phyloP scores from a whole-genome alignment of 2,888 invertebrate species.

The Platypus cylindrus region DNA sequence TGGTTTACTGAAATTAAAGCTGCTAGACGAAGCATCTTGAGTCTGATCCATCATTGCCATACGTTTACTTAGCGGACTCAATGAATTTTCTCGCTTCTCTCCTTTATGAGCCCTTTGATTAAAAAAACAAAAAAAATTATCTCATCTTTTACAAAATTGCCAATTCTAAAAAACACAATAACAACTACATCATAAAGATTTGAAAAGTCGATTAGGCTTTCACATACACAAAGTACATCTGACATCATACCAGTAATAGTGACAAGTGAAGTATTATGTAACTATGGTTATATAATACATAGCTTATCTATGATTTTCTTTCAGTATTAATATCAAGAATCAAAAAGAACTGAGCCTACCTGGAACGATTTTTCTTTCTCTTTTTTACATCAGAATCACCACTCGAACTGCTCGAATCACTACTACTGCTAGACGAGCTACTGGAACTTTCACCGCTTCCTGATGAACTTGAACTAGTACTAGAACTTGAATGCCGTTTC shows the following conservation, averaged over 20 bases:
- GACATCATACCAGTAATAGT: conserved; percentile 2
- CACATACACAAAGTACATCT: background rate
- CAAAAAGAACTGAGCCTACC: too few species aligned
- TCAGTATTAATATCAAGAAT: too few species aligned
- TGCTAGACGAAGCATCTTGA: conserved; percentile 39
- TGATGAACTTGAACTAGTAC: conserved; percentile 34
- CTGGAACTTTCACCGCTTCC: conserved; percentile 47
- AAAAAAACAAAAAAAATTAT: too few species aligned
- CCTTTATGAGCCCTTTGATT: conserved; percentile 36
- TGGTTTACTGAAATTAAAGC: conserved; percentile 60
- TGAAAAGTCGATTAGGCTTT: background rate
- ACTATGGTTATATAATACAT: too few species aligned
- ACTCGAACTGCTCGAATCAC: conserved; percentile 46
- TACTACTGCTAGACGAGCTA: conserved; percentile 42
- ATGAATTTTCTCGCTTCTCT: conserved; percentile 51
- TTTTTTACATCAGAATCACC: conserved; percentile 46
- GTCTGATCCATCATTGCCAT: conserved; percentile 57
- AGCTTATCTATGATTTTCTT: too few species aligned
- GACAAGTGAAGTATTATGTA: background rate
- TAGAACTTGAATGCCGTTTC: conserved; percentile 39
- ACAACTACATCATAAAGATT: conserved; percentile 3
- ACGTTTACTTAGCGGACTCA: conserved; percentile 71
- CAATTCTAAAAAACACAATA: too few species aligned
- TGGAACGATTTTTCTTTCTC: conserved; percentile 42
- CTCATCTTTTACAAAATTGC: too few species aligned